Percentiles rank a stretch among this genome's conserved stretches.
These are phyloP conservation scores for Dromaius novaehollandiae DNA, from an alignment of 2,113 vertebrate species.

Conservation along the genomic window DNA sequence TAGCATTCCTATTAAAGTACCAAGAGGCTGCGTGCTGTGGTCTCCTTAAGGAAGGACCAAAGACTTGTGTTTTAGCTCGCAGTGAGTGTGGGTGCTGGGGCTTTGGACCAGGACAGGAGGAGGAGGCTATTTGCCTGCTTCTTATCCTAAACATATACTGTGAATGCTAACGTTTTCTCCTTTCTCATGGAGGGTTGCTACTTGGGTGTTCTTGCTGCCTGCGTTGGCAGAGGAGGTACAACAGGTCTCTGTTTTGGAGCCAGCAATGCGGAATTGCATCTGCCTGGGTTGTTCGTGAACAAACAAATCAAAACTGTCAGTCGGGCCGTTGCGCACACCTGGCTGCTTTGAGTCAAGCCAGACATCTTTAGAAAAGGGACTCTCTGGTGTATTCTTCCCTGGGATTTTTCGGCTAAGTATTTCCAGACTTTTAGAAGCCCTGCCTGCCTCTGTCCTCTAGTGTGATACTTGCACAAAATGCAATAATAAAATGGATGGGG, in stretches of 20 bases:
- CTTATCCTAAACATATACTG: not conserved
- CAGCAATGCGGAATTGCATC: not conserved
- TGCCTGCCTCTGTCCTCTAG: not conserved
- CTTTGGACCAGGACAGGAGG: not conserved
- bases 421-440: not conserved
- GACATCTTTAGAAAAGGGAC: not conserved
- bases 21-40: not conserved
- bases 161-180: accelerated
- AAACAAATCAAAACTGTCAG: not conserved
- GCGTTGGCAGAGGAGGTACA: not conserved
- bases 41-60: not conserved
- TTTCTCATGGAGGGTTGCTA: not conserved
- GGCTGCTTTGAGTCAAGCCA: not conserved
- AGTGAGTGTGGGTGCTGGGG: accelerated
- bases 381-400: not conserved
- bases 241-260: not conserved
- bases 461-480: not conserved
- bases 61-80: not conserved
- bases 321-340: not conserved
- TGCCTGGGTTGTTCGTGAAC: not conserved
- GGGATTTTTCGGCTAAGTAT: not conserved
- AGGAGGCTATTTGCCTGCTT: not conserved
- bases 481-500: not conserved
- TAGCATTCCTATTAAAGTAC: not conserved
- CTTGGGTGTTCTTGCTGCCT: not conserved